Conservation (phyloP, 2,797 vertebrate genomes). For the Artibeus jamaicensis region DNA sequence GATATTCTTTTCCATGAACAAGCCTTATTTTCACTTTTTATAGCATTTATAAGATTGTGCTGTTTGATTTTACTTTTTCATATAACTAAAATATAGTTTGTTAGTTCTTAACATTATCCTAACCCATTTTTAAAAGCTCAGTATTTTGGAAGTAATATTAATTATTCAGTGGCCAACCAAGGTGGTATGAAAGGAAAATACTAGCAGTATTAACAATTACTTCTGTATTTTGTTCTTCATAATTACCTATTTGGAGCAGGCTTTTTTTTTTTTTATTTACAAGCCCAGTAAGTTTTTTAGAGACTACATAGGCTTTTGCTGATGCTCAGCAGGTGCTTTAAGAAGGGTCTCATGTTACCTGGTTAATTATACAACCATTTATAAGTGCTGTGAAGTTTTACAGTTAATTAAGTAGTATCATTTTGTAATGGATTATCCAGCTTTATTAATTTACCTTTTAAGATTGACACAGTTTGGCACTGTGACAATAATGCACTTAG, state of each 20-base stretch:
- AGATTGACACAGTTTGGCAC: slow-evolving; percentile 67
- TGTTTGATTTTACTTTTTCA: slow-evolving; percentile 20
- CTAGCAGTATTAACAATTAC: background rate
- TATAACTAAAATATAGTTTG: background rate
- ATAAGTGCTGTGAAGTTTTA: slow-evolving; percentile 71
- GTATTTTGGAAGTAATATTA: background rate
- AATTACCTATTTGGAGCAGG: background rate
- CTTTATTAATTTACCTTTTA: slow-evolving; percentile 69
- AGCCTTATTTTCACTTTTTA: slow-evolving; percentile 12
- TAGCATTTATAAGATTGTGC: background rate
- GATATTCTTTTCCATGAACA: background rate
- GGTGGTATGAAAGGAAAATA: background rate
- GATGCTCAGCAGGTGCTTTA: slow-evolving; percentile 60
- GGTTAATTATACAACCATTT: slow-evolving; percentile 68
- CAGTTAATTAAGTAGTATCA: slow-evolving; percentile 72
- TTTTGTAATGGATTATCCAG: slow-evolving; percentile 70
- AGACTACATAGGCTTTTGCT: slow-evolving; percentile 10
- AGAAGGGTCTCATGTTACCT: slow-evolving; percentile 65
- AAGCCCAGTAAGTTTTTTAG: slow-evolving; percentile 54
- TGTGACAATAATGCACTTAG: slow-evolving; percentile 73
- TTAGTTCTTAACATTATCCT: background rate
- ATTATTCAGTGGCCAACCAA: background rate
- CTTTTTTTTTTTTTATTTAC: background rate
- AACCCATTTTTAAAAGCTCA: slow-evolving; percentile 30
- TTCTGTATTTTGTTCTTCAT: slow-evolving; percentile 24